These are phyloP conservation scores for Mechanitis mazaeus DNA, from an alignment of 2,888 invertebrate species.

Conservation along the genomic window DNA sequence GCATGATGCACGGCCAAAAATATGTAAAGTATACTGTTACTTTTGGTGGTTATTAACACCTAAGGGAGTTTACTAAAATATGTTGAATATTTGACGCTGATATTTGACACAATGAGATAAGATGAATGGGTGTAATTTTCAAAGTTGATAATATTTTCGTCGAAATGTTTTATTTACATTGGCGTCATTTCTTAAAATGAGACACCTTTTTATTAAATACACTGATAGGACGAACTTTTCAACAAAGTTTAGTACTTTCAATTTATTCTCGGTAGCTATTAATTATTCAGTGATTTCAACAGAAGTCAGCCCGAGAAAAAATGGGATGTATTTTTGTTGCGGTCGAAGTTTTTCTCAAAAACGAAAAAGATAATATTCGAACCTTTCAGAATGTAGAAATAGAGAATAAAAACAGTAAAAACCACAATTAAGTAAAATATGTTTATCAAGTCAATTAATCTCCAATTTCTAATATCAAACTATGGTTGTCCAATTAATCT, in stretches of 20 bases:
- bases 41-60: slow-evolving; percentile 1
- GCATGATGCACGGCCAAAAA: slow-evolving; percentile 9
- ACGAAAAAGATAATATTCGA: too few relatives aligned
- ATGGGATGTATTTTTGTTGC: too few relatives aligned
- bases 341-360: too few relatives aligned
- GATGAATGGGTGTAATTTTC: too few relatives aligned
- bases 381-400: too few relatives aligned
- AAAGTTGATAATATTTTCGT: too few relatives aligned
- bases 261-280: not conserved
- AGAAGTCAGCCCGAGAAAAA: too few relatives aligned
- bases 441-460: not conserved
- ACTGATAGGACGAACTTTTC: not conserved
- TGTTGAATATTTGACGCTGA: not conserved
- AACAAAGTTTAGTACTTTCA: not conserved
- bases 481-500: slow-evolving; percentile 45
- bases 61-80: not conserved
- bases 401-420: too few relatives aligned
- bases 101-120: not conserved
- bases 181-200: not conserved
- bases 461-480: slow-evolving; percentile 33
- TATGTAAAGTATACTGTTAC: not conserved
- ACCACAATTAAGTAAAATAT: too few relatives aligned
- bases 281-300: not conserved
- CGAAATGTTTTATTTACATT: too few relatives aligned
- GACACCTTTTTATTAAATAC: not conserved